Conservation (phyloP, 1,140 invertebrate species). For the Myzus persicae region DNA sequence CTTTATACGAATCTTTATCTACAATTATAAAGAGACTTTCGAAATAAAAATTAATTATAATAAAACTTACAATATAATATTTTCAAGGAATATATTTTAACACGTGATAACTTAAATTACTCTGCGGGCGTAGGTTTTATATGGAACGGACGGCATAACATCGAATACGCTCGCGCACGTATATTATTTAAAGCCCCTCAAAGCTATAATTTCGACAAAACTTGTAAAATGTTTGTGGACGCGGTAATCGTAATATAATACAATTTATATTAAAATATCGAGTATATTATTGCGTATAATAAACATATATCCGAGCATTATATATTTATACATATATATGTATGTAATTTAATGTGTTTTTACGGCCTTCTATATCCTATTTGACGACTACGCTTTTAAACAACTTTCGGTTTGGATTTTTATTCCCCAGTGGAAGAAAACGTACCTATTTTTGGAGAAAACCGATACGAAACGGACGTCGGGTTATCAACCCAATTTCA, state of each 20-base stretch:
- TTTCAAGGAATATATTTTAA: background rate
- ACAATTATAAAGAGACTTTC: background rate
- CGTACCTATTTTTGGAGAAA: background rate
- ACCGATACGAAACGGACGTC: background rate
- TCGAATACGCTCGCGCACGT: background rate
- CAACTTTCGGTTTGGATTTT: background rate
- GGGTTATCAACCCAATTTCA: background rate
- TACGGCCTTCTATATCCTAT: background rate
- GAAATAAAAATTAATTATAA: background rate
- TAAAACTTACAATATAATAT: background rate
- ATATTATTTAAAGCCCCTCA: slow-evolving; percentile 17
- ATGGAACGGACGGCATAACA: background rate
- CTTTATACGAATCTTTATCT: background rate
- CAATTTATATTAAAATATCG: background rate
- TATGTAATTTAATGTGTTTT: background rate
- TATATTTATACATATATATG: background rate
- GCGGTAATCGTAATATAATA: background rate
- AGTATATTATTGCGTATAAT: background rate
- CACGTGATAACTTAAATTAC: background rate
- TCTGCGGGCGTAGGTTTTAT: background rate
- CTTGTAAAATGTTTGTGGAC: background rate
- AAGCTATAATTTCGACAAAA: background rate
- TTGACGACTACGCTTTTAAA: background rate
- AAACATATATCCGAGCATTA: background rate
- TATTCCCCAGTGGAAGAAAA: background rate